phyloP scores from a whole-genome alignment of 2,797 vertebrate species.

The Botia almorhae region DNA sequence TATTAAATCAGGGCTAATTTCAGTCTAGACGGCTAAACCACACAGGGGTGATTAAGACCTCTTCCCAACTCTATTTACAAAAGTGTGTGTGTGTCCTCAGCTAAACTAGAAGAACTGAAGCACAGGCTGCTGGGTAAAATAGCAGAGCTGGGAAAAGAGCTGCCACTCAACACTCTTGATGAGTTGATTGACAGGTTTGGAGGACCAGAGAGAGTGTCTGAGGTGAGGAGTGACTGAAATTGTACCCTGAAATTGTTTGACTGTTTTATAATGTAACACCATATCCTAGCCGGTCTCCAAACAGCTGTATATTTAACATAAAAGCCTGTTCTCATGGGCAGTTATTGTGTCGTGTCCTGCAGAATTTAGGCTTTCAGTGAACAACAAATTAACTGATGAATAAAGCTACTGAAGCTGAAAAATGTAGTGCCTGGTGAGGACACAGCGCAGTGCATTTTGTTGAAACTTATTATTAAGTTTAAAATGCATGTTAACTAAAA shows the following conservation, averaged over 20 bases:
- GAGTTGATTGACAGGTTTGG: conserved; percentile 93
- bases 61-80: not conserved
- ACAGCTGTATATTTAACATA: not conserved
- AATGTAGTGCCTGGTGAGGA: no score
- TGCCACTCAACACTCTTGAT: conserved; percentile 96
- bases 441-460: no score
- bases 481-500: no score
- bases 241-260: not conserved
- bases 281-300: not conserved
- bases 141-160: conserved; percentile 87
- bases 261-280: not conserved
- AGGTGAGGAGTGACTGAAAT: conserved; percentile 77
- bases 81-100: conserved; percentile 62
- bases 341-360: no score
- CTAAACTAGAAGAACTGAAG: conserved; percentile 88
- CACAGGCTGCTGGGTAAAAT: conserved; percentile 88
- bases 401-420: no score
- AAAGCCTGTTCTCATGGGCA: no score
- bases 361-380: no score
- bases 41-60: conserved; percentile 18
- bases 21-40: conserved; percentile 44
- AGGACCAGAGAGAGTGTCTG: conserved; percentile 91
- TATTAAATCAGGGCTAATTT: conserved; percentile 42
- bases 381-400: no score
- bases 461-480: no score